phyloP scores from a whole-genome alignment of 2,797 vertebrate genomes.

The Chiloscyllium punctatum region DNA sequence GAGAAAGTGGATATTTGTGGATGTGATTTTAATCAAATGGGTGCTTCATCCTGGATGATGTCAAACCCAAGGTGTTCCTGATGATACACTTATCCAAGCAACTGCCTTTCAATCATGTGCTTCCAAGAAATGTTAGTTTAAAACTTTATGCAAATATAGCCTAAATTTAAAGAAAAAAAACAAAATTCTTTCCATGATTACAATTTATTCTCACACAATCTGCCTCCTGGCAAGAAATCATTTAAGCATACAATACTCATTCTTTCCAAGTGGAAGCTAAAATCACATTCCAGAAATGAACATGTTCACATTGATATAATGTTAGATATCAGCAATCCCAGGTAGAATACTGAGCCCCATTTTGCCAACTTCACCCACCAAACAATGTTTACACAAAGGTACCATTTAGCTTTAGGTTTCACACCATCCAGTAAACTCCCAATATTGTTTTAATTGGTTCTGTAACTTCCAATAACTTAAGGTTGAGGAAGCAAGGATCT shows the following conservation, averaged over 20 bases:
- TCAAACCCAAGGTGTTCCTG: too few relatives aligned
- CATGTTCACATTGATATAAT: neutral
- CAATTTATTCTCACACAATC: neutral
- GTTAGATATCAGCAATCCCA: neutral
- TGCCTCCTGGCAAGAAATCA: neutral
- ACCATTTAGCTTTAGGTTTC: neutral
- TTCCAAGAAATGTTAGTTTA: neutral
- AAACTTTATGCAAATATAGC: neutral
- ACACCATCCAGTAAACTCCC: neutral
- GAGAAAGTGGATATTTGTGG: too few relatives aligned
- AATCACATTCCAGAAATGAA: neutral
- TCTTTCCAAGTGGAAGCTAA: neutral
- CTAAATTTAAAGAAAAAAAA: neutral
- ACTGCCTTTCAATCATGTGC: neutral
- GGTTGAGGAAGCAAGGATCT: too few relatives aligned
- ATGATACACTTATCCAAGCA: too few relatives aligned
- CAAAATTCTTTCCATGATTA: neutral
- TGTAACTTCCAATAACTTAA: neutral
- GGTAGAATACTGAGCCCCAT: neutral
- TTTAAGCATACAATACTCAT: neutral
- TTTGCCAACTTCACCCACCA: too few relatives aligned
- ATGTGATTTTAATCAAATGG: too few relatives aligned
- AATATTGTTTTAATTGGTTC: neutral
- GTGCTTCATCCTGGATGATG: too few relatives aligned
- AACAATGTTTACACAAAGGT: neutral